These are phyloP conservation scores for Ormia ochracea DNA, from an alignment of 2,888 invertebrate genomes.

Conservation along the genomic window DNA sequence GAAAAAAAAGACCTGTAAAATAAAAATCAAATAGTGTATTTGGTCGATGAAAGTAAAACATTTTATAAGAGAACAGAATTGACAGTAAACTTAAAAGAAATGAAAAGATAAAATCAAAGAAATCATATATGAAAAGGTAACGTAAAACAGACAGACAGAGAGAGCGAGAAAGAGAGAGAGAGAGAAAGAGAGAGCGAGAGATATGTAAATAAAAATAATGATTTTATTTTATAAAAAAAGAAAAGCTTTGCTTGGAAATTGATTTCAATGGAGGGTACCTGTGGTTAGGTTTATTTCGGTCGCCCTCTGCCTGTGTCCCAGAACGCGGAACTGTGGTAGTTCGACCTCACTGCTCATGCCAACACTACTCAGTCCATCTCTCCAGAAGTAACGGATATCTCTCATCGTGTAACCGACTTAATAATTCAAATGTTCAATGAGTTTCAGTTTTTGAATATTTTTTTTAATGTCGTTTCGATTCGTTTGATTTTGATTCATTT, in stretches of 20 bases:
- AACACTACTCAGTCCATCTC: slow-evolving; percentile 93
- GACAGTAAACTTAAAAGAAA: neutral
- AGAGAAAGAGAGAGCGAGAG: too few relatives aligned
- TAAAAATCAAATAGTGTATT: slow-evolving; percentile 6
- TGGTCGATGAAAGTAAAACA: neutral
- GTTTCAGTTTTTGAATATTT: slow-evolving; percentile 35
- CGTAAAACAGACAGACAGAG: too few relatives aligned
- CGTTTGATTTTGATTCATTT: slow-evolving; percentile 19
- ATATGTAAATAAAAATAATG: slow-evolving; percentile 40
- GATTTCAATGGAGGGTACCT: slow-evolving; percentile 84
- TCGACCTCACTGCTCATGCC: slow-evolving; percentile 96
- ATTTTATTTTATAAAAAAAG: slow-evolving; percentile 40
- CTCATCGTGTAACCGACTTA: slow-evolving; percentile 97
- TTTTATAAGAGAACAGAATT: neutral
- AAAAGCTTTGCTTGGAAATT: slow-evolving; percentile 59
- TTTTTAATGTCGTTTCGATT: slow-evolving; percentile 8
- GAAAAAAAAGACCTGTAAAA: neutral
- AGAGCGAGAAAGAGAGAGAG: too few relatives aligned
- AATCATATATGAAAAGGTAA: neutral
- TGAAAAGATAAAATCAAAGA: neutral
- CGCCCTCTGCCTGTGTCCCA: slow-evolving; percentile 96
- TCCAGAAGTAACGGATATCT: slow-evolving; percentile 98
- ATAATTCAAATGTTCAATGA: slow-evolving; percentile 63
- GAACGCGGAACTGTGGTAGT: slow-evolving; percentile 97
- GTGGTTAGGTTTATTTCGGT: slow-evolving; percentile 96